Evolutionary conservation across 2,113 vertebrate species (phyloP).

Genomic region (human (Homo sapiens)): DNA sequence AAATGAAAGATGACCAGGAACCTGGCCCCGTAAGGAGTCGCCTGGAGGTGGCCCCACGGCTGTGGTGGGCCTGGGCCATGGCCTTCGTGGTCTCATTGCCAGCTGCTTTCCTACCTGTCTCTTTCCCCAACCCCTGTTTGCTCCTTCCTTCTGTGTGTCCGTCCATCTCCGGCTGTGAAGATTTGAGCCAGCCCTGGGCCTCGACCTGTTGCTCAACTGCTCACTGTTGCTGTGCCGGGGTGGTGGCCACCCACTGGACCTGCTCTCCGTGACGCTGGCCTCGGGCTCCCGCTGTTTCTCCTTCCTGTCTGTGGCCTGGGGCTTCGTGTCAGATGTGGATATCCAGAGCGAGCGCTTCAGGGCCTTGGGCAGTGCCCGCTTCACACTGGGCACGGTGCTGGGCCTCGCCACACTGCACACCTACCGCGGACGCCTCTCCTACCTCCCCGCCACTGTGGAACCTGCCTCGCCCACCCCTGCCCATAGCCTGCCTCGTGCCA

Average conservation of each 20-base stretch:
- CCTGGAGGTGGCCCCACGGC: background rate
- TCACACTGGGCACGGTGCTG: conserved; percentile 91
- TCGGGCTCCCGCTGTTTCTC: conserved; percentile 88
- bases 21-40: background rate
- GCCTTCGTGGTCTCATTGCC: rapidly evolving
- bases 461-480: conserved; percentile 82
- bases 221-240: conserved; percentile 92
- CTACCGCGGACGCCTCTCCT: conserved; percentile 93
- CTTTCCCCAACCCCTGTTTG: background rate
- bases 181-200: conserved; percentile 91
- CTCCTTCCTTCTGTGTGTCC: background rate
- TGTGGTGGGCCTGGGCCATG: background rate
- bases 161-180: conserved; percentile 70
- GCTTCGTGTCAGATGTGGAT: conserved; percentile 95
- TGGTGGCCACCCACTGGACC: conserved; percentile 88
- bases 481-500: conserved; percentile 79
- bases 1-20: background rate
- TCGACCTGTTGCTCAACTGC: conserved; percentile 93
- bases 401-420: conserved; percentile 91
- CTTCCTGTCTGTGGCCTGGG: conserved; percentile 95
- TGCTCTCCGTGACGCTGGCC: conserved; percentile 92
- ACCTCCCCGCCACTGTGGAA: conserved; percentile 84
- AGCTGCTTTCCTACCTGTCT: background rate
- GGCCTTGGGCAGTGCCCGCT: conserved; percentile 91
- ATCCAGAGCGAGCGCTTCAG: conserved; percentile 94